A percentile compares a stretch with the other conserved stretches of the same genome.
Conservation (phyloP, 2,888 invertebrate species). For the Drosophila mulleri region DNA sequence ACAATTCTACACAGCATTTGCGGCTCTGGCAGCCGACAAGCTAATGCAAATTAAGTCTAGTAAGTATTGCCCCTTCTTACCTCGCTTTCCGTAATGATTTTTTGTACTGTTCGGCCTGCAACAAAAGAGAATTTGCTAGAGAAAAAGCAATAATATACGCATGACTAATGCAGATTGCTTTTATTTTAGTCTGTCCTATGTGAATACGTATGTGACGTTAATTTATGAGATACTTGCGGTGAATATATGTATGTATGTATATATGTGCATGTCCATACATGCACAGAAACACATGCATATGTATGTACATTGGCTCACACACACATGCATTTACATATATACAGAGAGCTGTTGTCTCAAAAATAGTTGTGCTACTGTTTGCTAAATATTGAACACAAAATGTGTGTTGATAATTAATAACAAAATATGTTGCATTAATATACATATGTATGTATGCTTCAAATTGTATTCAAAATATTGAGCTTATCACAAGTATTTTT, state of each 20-base stretch:
- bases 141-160: conserved; percentile 46
- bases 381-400: too few species aligned
- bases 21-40: conserved; percentile 94
- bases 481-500: too few species aligned
- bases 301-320: too few species aligned
- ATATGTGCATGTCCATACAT: not conserved
- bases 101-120: conserved; percentile 33
- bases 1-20: conserved; percentile 94
- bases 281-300: not conserved
- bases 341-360: too few species aligned
- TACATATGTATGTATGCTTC: too few species aligned
- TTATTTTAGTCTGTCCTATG: conserved; percentile 2
- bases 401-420: too few species aligned
- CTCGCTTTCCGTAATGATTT: conserved; percentile 46
- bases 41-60: conserved; percentile 87
- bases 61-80: conserved; percentile 65
- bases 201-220: not conserved
- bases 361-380: too few species aligned
- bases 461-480: too few species aligned
- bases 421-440: too few species aligned
- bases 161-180: conserved; percentile 46
- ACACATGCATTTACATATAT: too few species aligned
- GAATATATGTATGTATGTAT: not conserved
- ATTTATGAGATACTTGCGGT: not conserved
- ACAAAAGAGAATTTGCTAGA: conserved; percentile 22